Conservation (phyloP, 2,113 vertebrate species). For the Erythrocercus mccallii region DNA sequence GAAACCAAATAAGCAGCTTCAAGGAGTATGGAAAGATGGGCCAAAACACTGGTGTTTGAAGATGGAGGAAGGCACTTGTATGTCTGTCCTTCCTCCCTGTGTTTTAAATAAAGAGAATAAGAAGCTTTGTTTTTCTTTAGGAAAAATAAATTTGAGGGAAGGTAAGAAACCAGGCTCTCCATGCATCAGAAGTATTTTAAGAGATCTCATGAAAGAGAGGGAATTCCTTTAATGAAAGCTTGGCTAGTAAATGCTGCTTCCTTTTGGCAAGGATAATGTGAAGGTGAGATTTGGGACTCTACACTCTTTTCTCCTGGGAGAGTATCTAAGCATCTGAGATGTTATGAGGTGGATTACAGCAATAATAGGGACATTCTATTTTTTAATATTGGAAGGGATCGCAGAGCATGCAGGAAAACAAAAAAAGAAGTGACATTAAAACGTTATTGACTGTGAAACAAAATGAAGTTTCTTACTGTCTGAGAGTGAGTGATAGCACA, state of each 20-base stretch:
- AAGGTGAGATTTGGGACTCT: constrained; percentile 5
- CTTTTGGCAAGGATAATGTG: constrained; percentile 6
- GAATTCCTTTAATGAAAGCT: constrained; percentile 1
- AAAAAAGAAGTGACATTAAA: constrained; percentile 31
- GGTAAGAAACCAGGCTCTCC: not conserved
- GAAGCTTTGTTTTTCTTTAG: not conserved
- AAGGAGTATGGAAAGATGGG: not conserved
- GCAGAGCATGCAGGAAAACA: not conserved
- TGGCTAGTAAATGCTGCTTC: not conserved
- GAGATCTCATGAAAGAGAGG: not conserved
- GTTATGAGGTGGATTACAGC: constrained; percentile 3
- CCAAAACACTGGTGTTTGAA: not conserved
- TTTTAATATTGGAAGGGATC: not conserved
- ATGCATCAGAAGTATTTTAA: not conserved
- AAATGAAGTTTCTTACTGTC: constrained; percentile 49
- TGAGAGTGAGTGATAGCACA: not conserved
- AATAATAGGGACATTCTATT: constrained; percentile 1
- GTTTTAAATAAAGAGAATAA: not conserved
- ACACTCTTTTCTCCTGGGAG: not conserved
- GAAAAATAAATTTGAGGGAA: not conserved
- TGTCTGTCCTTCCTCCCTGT: not conserved
- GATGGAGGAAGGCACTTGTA: not conserved
- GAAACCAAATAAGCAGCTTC: not conserved
- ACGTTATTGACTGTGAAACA: constrained; percentile 42
- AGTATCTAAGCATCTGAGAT: not conserved